Percentiles rank a stretch among this genome's conserved stretches.
These are phyloP conservation scores for Aegotheles bennettii DNA, from an alignment of 2,113 vertebrate species.

Conservation along the genomic window DNA sequence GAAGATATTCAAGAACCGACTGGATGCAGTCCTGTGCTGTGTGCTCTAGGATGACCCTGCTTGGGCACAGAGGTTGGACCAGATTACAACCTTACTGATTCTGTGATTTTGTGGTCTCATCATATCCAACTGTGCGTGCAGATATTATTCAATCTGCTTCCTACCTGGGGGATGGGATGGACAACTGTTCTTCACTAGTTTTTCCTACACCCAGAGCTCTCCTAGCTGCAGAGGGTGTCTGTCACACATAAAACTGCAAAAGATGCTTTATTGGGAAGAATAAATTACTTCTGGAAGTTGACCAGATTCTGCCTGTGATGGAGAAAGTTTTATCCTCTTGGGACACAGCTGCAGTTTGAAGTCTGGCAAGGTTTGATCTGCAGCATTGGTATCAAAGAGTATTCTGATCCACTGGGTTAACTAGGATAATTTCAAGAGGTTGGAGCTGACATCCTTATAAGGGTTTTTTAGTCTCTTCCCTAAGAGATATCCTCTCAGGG, in stretches of 20 bases:
- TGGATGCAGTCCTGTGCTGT: no score
- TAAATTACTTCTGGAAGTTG: not conserved
- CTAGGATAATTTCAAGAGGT: not conserved
- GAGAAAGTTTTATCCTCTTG: not conserved
- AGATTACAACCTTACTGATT: no score
- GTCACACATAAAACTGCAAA: not conserved
- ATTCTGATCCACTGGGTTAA: not conserved
- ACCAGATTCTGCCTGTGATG: not conserved
- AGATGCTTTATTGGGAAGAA: not conserved
- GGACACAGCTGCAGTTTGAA: not conserved
- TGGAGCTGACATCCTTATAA: not conserved
- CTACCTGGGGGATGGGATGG: accelerated
- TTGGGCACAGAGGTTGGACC: no score
- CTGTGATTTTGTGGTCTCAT: no score
- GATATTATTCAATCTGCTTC: not conserved
- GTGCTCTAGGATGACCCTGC: no score
- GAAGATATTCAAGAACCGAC: no score
- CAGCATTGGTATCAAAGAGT: not conserved
- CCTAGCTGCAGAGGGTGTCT: not conserved
- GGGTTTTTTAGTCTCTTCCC: not conserved
- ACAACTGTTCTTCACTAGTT: not conserved
- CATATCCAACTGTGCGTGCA: not conserved
- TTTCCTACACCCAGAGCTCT: not conserved
- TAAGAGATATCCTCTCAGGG: not conserved
- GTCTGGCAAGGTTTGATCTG: not conserved